Evolutionary conservation across 2,113 vertebrate genomes (phyloP), one percentile per base, ranked within the genome.

Genomic region (Ia io): DNA sequence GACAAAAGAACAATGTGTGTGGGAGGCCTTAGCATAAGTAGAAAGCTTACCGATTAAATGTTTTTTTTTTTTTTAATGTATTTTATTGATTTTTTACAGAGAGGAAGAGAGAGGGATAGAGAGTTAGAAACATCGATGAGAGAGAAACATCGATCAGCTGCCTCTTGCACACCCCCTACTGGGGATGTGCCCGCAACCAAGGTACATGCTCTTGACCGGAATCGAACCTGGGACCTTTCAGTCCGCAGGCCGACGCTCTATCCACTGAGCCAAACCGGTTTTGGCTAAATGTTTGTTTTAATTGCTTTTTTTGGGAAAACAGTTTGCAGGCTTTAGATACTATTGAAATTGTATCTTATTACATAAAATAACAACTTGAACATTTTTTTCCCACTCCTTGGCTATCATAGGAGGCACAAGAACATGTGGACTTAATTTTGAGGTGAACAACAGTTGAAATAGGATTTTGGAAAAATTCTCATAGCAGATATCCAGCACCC

Each of bases 221-320:
- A n/a, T n/a, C n/a, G n/a, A n/a, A n/a, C n/a, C n/a, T n/a, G n/a
- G n/a, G n/a, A n/a, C n/a, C n/a, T n/a, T n/a, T n/a, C n/a, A n/a
- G n/a, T n/a, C n/a, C n/a, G n/a, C n/a, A n/a, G n/a, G n/a, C n/a
- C n/a, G n/a, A n/a, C n/a, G n/a, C n/a, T n/a, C n/a, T n/a, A n/a
- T n/a, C n/a, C n/a, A n/a, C n/a, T n/a, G n/a, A n/a, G n/a, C n/a
- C n/a, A n/a, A n/a, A n/a, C n/a, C n/a, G n/a, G n/a, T n/a, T n/a
- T n/a, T n/a, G n/a, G n/a, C n/a, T 86, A 76, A 51, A 74, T 84
- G 37, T 40, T 89, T 69, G 59, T 89, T 82, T 90, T 89, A 89
- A 92, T 86, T 84, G 77, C n/a, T 94, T 90, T 56, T 86, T 93
- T 65, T 65, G 12, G 12, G 37, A 59, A 96, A 90, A 92, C 28